Evolutionary conservation across 1,140 invertebrate species (phyloP), one percentile per base, ranked within the genome.

Genomic region (Listronotus bonariensis): DNA sequence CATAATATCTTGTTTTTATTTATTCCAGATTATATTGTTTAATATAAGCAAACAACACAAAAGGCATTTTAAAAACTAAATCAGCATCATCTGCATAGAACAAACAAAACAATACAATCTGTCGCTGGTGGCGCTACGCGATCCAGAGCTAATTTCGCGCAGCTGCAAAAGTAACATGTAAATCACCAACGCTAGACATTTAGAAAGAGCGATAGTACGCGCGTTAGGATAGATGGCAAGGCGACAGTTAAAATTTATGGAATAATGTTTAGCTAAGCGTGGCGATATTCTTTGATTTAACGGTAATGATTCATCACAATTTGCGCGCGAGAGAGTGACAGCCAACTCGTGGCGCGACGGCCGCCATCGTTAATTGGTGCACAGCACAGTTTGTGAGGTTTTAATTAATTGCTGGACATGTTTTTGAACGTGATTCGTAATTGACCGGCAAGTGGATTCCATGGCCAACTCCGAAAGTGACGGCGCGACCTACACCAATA

Each of bases 231-330:
- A 54, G 63, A 61, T 61, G 57, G 45, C 54, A 61, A 65, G 68
- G 58, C 59, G 68, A 69, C 68, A 69, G 68, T 57, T 65, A 11
- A 62, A 66, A 69, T 69, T 69, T 69, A 66, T 69, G 68, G 54
- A 65, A 62, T 69, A 69, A 69, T 66, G 58, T 69, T 69, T 57
- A 65, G 63, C 58, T 55, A 45, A 66, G 68, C 64, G 64, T 68
- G 58, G 58, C 62, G 57, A 65, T 69, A 66, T 69, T 69, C 63
- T 70, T 72, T 70, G 69, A 73, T 73, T 73, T 73, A 71, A 49
- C 67, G 52, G 69, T 68, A 68, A 71, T 71, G 69, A 73, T 73
- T 71, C 69, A 71, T 73, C 69, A 69, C 71, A 71, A 71, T 72
- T 72, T 71, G 67, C 68, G 59, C 56, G 60, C 49, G 52, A 26